Evolutionary conservation across 1,140 invertebrate genomes (phyloP).

Genomic region (Hermetia illucens): DNA sequence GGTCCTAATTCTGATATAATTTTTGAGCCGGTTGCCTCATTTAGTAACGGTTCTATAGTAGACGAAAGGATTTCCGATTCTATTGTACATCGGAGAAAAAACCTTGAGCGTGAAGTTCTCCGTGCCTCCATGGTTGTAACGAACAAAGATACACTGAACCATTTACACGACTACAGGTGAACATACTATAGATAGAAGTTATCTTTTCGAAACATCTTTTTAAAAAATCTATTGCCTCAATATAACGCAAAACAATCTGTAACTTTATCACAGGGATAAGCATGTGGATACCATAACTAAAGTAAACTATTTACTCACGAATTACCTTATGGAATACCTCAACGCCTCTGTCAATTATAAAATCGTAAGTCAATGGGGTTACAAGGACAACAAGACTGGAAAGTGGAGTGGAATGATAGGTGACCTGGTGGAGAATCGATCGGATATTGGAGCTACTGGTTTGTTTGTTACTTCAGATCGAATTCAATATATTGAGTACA

Average conservation of each 20-base stretch:
- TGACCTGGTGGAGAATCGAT: conserved; percentile 37
- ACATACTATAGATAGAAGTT: not conserved
- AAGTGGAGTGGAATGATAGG: conserved; percentile 51
- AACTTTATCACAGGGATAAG: conserved; percentile 36
- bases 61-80: conserved; percentile 10
- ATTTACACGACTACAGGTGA: conserved; percentile 41
- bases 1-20: not conserved
- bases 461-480: conserved; percentile 44
- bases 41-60: conserved; percentile 11
- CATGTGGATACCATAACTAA: conserved; percentile 46
- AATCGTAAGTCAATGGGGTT: conserved; percentile 41
- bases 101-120: conserved; percentile 30
- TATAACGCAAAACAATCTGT: conserved; percentile 3
- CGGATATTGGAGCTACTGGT: conserved; percentile 46
- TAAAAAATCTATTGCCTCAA: conserved; percentile 1
- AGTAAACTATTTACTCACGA: conserved; percentile 42
- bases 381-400: conserved; percentile 24
- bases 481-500: conserved; percentile 41
- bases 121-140: conserved; percentile 38
- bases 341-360: conserved; percentile 40
- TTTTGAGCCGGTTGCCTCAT: not conserved
- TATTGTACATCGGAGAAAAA: conserved; percentile 23
- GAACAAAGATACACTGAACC: conserved; percentile 40
- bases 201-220: not conserved
- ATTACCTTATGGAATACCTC: conserved; percentile 37